phyloP scores from a whole-genome alignment of 2,888 invertebrate genomes.

The Margaritifera margaritifera region DNA sequence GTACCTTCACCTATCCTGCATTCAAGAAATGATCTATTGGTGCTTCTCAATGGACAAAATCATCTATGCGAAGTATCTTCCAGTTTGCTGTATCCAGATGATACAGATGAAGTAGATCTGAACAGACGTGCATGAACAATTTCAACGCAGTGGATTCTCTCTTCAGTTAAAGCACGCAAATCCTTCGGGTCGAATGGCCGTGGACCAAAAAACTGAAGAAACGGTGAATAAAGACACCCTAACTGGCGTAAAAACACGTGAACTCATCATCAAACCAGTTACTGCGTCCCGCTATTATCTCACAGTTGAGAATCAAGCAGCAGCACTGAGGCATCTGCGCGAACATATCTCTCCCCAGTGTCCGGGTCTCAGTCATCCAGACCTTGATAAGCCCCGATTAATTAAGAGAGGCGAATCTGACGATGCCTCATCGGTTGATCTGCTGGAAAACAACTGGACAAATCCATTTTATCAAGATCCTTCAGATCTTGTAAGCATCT shows the following conservation, averaged over 20 bases:
- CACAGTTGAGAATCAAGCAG: constrained; percentile 26
- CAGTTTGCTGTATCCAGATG: too few species aligned
- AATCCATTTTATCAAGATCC: constrained; percentile 17
- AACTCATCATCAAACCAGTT: constrained; percentile 28
- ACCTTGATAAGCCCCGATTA: constrained; percentile 1
- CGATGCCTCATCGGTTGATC: constrained; percentile 3
- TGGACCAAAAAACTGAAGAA: constrained; percentile 30
- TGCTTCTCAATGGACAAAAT: too few species aligned
- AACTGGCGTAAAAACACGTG: constrained; percentile 33
- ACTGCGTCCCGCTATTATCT: constrained; percentile 30
- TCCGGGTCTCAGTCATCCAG: neutral
- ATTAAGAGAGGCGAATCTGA: constrained; percentile 5
- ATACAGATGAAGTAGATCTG: too few species aligned
- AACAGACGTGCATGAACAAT: constrained; percentile 10
- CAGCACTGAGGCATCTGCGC: constrained; percentile 11
- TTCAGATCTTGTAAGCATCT: constrained; percentile 16
- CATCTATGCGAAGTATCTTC: too few species aligned
- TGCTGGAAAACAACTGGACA: constrained; percentile 20
- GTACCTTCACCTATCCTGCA: too few species aligned
- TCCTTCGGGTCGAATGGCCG: constrained; percentile 35
- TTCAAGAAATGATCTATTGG: too few species aligned
- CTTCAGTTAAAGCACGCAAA: constrained; percentile 28
- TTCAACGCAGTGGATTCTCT: constrained; percentile 25
- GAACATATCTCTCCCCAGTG: neutral
- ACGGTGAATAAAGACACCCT: constrained; percentile 37